Base-by-base conservation (phyloP, 2,797 vertebrate genomes). In the Orientallactaga sibirica region DNA sequence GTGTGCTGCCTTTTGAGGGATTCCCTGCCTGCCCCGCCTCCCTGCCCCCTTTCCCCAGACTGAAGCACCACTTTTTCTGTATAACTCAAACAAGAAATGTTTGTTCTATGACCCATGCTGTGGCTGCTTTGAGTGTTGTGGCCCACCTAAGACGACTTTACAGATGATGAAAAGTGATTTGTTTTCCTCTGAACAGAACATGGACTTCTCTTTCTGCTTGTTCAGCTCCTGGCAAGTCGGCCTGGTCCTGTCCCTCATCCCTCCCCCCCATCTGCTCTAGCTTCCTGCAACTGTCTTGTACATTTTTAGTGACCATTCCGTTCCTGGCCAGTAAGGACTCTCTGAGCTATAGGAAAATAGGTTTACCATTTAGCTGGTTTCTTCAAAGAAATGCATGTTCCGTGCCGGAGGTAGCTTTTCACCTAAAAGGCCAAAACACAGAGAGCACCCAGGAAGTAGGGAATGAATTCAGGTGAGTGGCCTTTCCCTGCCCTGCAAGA, bases 371-470 rank as follows among this genome's bases (percentile, higher is more conserved):
- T 78, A 71, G 92, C 67, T 92, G 52, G 27, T 73, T 95, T 95
- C 83, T 93, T 91, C 68, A 61, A 92, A 87, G 74, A 86, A 83
- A 82, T 29, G 19, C 68, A 43, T 25, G 1, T 88, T 22, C 0
- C 87, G 83, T 20, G 68, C 48, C 27, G 8, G 58, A 64, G 25
- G 27, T 62, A n/a, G 43, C 66, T 85, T 93, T 94, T 66, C 87
- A 93, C 33, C 73, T 85, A 79, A 89, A 94, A 96, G 83, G 83
- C 55, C 83, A 93, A 95, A 75, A 70, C 84, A 66, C 80, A 73
- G 62, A 88, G 77, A 76, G 68, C 78, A 73, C 80, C 64, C 64
- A 37, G 82, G 87, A 88, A 93, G 83, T 67, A 3, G 25, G 74
- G 85, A 78, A 19, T 71, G 79, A 94, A 84, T 78, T 67, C 52